phyloP scores from a whole-genome alignment of 2,888 invertebrate genomes.

The Merodon equestris region DNA sequence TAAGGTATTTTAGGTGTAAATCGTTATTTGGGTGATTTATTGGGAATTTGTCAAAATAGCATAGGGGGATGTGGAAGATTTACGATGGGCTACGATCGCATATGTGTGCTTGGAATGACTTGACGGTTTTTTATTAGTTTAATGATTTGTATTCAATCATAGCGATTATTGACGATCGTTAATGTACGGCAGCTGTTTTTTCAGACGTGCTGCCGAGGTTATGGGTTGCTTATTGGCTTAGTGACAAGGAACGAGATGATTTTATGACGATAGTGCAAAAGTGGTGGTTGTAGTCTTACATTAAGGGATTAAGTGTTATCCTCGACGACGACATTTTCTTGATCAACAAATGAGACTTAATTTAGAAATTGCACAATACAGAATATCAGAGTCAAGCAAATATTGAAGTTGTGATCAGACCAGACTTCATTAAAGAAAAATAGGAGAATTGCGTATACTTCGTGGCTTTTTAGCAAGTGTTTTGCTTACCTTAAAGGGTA shows the following conservation, averaged over 20 bases:
- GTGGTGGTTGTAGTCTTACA: too few relatives aligned
- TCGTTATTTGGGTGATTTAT: conserved; percentile 54
- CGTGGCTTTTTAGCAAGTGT: too few relatives aligned
- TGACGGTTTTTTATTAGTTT: conserved; percentile 24
- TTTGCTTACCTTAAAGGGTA: too few relatives aligned
- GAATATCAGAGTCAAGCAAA: too few relatives aligned
- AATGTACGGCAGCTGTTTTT: neutral
- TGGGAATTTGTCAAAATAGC: conserved; percentile 32
- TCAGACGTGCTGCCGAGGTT: neutral
- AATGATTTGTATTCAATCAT: conserved; percentile 27
- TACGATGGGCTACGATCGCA: conserved; percentile 34
- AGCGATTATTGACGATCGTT: conserved; percentile 13
- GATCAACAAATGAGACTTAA: too few relatives aligned
- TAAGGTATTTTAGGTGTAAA: conserved; percentile 37
- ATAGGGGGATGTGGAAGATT: conserved; percentile 31
- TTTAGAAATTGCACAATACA: too few relatives aligned
- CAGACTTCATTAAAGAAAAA: too few relatives aligned
- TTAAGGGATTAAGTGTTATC: too few relatives aligned
- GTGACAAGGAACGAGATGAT: neutral
- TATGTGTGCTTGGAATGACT: neutral
- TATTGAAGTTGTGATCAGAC: too few relatives aligned
- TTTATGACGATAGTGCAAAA: neutral
- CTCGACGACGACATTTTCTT: too few relatives aligned
- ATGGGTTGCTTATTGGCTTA: neutral
- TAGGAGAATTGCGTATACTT: too few relatives aligned